A percentile compares a stretch with the other conserved stretches of the same genome.
Evolutionary conservation across 2,888 invertebrate species (phyloP).

Genomic region (Alloplasta piceator): DNA sequence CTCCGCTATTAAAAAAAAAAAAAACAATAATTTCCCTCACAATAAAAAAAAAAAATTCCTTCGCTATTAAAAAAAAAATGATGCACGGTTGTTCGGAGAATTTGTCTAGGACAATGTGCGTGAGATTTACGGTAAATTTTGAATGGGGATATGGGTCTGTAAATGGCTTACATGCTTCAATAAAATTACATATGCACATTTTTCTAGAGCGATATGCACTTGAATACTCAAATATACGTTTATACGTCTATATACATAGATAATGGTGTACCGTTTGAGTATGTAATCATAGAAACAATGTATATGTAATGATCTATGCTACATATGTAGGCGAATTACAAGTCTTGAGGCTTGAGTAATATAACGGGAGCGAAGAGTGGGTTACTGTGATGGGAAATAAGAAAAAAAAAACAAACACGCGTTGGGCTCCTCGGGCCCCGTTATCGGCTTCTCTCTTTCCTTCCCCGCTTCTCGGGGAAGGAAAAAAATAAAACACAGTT

Average conservation of each 20-base stretch:
- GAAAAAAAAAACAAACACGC: conserved; percentile 41
- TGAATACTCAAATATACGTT: background rate
- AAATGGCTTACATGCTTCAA: background rate
- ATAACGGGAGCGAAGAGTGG: conserved; percentile 70
- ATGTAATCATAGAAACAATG: background rate
- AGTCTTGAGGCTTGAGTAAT: conserved; percentile 65
- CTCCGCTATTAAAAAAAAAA: background rate
- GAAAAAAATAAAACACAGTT: conserved; percentile 19
- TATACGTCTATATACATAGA: background rate
- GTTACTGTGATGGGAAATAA: conserved; percentile 64
- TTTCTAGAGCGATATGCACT: background rate
- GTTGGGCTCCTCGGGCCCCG: conserved; percentile 53
- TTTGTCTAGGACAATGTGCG: too few species aligned
- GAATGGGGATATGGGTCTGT: too few species aligned
- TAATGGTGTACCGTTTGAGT: background rate
- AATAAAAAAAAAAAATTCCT: background rate
- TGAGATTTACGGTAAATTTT: too few species aligned
- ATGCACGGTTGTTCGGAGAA: too few species aligned
- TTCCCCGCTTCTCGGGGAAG: background rate
- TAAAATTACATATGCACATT: background rate
- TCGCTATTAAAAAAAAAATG: background rate
- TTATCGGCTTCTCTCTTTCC: conserved; percentile 45
- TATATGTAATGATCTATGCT: conserved; percentile 5
- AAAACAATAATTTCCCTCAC: background rate
- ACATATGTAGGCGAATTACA: conserved; percentile 14